phyloP scores from a whole-genome alignment of 2,888 invertebrate genomes.

The Volucella bombylans region DNA sequence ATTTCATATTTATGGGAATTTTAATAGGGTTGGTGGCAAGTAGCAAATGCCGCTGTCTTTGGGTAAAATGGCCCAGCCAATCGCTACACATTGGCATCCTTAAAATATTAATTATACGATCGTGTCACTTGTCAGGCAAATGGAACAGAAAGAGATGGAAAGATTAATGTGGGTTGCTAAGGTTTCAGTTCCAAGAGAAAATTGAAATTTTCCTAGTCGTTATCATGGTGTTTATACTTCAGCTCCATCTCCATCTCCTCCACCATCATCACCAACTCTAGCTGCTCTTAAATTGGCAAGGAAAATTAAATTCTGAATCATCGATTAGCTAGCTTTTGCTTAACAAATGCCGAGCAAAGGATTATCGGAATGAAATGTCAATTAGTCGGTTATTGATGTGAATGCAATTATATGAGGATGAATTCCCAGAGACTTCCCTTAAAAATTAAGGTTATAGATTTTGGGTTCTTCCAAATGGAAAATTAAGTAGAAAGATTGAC shows the following conservation, averaged over 20 bases:
- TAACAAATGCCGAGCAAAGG: conserved; percentile 34
- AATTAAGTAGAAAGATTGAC: conserved; percentile 33
- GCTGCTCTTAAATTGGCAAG: conserved; percentile 43
- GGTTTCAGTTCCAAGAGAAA: conserved; percentile 6
- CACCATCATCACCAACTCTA: no score
- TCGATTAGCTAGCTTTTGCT: conserved; percentile 57
- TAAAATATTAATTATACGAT: conserved; percentile 69
- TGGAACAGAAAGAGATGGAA: neutral
- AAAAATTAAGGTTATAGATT: conserved; percentile 16
- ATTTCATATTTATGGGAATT: conserved; percentile 72
- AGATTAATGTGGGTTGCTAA: conserved; percentile 18
- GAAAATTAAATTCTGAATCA: conserved; percentile 65
- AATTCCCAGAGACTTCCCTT: conserved; percentile 40
- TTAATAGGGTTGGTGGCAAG: conserved; percentile 66
- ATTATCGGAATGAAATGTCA: conserved; percentile 66
- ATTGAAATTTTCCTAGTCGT: conserved; percentile 39
- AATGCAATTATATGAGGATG: conserved; percentile 65
- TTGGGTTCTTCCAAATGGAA: conserved; percentile 10
- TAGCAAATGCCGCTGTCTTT: neutral
- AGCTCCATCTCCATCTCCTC: neutral
- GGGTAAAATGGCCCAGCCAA: conserved; percentile 32
- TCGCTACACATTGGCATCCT: conserved; percentile 49
- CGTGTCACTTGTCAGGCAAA: conserved; percentile 40
- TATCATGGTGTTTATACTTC: conserved; percentile 17
- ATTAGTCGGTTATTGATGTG: conserved; percentile 65